Evolutionary conservation across 2,888 invertebrate species (phyloP), one percentile per base, ranked within the genome.

Genomic region (Tolmerus cingulatus): DNA sequence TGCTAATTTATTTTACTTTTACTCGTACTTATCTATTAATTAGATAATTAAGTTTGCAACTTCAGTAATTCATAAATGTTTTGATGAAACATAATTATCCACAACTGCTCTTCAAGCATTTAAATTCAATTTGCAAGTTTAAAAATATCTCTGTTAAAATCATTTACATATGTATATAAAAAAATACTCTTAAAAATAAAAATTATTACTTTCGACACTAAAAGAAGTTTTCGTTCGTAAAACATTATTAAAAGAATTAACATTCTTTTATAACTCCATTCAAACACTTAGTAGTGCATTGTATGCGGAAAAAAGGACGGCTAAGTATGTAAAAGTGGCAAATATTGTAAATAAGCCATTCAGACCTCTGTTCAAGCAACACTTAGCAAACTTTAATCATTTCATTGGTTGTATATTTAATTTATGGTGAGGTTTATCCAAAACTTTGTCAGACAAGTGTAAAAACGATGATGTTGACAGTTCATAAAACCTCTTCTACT

Each of bases 301-400:
- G 8, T 19, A 82, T 82, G 82, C 82, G 66, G 57, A 82, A 82
- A 57, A 57, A n/a, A 82, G 82, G 82, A 82, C 82, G 82, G 82
- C 82, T 82, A 82, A 82, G 19, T 82, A 30, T 82, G 19, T 82
- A 82, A 82, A 82, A 66, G 57, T 82, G 57, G 82, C 82, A 82
- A 66, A 40, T 37, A 34, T 66, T 82, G 19, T 81, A 51, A 37
- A 76, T 76, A 40, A 34, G 76, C 19, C 51, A 51, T 55, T 55
- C 16, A 30, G 43, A n/a, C 30, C 16, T 81, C 51, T 46, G 34
- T 81, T 81, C 30, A 27, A 81, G 81, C 81, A 81, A 81, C 55
- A 81, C 81, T 81, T 81, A 81, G 81, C 81, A 81, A 81, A 81
- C 51, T 81, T 81, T 27, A 51, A 51, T 81, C 5, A n/a, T 51